phyloP scores from a whole-genome alignment of 2,113 vertebrate species.

The Rhea americana region DNA sequence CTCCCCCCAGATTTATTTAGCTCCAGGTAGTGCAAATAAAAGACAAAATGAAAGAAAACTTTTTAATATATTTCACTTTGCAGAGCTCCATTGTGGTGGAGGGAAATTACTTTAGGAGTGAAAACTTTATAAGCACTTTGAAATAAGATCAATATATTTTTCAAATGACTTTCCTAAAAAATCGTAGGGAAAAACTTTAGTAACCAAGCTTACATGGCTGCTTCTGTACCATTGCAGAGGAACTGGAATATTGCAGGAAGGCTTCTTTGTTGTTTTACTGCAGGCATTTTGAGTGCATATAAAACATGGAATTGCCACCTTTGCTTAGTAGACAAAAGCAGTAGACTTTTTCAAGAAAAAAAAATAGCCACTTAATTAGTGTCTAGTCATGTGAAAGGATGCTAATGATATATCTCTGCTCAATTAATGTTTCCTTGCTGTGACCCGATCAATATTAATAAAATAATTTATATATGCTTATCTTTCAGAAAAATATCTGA shows the following conservation, averaged over 20 bases:
- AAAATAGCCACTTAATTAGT: background rate
- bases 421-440: slow-evolving; percentile 27
- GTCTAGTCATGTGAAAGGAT: slow-evolving; percentile 24
- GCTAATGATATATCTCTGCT: slow-evolving; percentile 20
- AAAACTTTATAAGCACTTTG: background rate
- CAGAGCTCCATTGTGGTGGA: background rate
- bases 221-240: background rate
- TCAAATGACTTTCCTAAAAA: background rate
- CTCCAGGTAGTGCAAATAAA: slow-evolving; percentile 26
- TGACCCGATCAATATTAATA: slow-evolving; percentile 48
- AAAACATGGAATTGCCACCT: background rate
- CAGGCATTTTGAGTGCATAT: background rate
- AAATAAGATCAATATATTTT: background rate
- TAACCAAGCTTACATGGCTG: background rate
- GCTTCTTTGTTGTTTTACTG: background rate
- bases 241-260: background rate
- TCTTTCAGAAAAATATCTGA: background rate
- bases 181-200: background rate
- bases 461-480: slow-evolving; percentile 20
- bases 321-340: background rate
- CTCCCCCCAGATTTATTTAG: background rate
- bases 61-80: slow-evolving; percentile 8
- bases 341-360: background rate
- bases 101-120: background rate
- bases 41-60: slow-evolving; percentile 30